Base-by-base conservation (phyloP, 1,140 invertebrate genomes). In the Drosophila sproati region DNA sequence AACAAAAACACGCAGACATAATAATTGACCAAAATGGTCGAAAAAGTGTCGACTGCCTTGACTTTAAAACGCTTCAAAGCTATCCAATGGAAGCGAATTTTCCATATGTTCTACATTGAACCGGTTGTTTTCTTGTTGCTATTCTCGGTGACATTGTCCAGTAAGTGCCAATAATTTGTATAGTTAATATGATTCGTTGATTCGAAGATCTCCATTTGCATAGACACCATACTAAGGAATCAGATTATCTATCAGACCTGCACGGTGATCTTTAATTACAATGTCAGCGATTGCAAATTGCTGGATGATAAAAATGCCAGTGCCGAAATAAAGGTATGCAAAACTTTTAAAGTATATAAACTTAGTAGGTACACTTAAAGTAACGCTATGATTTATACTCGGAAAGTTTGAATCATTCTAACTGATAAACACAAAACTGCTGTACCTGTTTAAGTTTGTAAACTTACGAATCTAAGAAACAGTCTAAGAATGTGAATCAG, bases 201-300 rank as follows among this genome's bases (percentile, higher is more conserved):
- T 20, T 20, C 20, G 20, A 37, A 12, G 29, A 10, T 61, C 34
- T 54, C 35, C 43, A 80, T 80, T 43, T 43, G 92, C 92, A 45
- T 60, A 95, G 94, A 92, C 57, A 93, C 92, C 34, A 92, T 95
- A n/a, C 82, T 92, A 34, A 92, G 92, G 29, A 94, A 95, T 85
- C 90, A 95, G 47, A 82, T 95, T 43, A 77, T 94, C 28, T 94
- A 94, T 74, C 93, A 93, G 72, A 94, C 93, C 3, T 95, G 94
- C 78, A 93, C 91, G 52, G 79, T 89, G 32, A 92, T 92, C 10
- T 89, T 94, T 56, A 73, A 78, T 12, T 93, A 93, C 76, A 94
- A 94, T 72, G 80, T 93, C 63, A 92, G 93, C 34, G 92, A 93
- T 63, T 95, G 94, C 80, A 73, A 91, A 20, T 76, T 94, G 73